These are phyloP conservation scores for Microplitis manilae DNA, from an alignment of 2,888 invertebrate species.

Conservation along the genomic window DNA sequence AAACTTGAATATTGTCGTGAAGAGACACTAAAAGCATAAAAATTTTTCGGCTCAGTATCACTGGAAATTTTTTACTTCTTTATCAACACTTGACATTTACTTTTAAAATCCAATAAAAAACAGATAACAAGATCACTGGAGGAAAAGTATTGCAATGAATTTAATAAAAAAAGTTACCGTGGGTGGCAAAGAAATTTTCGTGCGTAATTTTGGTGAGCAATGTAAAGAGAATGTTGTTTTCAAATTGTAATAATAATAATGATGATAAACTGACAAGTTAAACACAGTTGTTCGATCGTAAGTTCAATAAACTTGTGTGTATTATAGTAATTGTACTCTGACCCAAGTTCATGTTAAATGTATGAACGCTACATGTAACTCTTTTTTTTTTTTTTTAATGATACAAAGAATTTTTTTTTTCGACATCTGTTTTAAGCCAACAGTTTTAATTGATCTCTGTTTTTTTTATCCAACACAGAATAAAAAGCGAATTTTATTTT, in stretches of 20 bases:
- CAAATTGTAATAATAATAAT: neutral
- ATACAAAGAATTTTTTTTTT: neutral
- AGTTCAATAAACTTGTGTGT: constrained; percentile 1
- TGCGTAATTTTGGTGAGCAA: no score
- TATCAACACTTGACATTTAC: neutral
- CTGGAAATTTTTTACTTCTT: neutral
- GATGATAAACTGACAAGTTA: neutral
- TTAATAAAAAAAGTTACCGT: no score
- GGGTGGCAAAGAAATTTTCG: no score
- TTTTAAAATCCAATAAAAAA: neutral
- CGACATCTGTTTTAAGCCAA: neutral
- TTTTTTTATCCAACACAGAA: neutral
- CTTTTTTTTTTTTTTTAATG: constrained; percentile 2
- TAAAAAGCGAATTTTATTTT: neutral
- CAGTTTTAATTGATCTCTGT: neutral
- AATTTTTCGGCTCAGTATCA: neutral
- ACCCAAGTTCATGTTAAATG: neutral
- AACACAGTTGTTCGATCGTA: neutral
- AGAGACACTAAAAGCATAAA: neutral
- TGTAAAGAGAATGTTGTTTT: neutral
- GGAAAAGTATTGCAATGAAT: no score
- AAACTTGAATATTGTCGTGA: constrained; percentile 5
- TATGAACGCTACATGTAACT: neutral
- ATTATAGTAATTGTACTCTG: neutral
- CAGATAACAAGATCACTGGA: neutral